phyloP scores from a whole-genome alignment of 2,797 vertebrate species.

The Silurus aristotelis region DNA sequence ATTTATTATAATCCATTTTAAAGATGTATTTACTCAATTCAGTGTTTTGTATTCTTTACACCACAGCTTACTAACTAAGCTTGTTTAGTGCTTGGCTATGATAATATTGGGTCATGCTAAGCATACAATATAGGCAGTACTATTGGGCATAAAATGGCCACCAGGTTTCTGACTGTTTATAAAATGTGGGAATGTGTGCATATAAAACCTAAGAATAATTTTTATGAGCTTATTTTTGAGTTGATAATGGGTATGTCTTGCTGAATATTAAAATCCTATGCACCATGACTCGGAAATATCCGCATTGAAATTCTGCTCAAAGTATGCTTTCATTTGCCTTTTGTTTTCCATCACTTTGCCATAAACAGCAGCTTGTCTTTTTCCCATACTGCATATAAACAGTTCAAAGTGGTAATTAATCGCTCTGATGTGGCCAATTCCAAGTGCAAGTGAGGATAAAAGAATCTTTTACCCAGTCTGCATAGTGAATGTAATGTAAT shows the following conservation, averaged over 20 bases:
- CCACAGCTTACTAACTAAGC: neutral
- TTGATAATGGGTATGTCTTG: constrained; percentile 17
- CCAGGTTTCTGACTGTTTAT: neutral
- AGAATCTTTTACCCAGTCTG: constrained; percentile 31
- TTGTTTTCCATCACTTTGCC: constrained; percentile 50
- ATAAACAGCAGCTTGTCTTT: constrained; percentile 52
- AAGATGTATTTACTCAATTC: neutral
- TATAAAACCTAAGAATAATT: neutral
- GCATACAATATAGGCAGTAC: neutral
- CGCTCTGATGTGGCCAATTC: constrained; percentile 38
- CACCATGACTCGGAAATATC: constrained; percentile 18
- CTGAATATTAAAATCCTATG: constrained; percentile 20
- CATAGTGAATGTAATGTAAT: constrained; percentile 34
- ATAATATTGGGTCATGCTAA: neutral
- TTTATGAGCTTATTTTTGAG: constrained; percentile 10
- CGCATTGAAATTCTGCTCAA: constrained; percentile 42
- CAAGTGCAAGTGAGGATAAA: constrained; percentile 28
- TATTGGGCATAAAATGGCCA: neutral
- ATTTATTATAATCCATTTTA: neutral
- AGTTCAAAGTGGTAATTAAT: constrained; percentile 53
- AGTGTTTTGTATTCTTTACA: neutral
- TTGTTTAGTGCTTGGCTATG: neutral
- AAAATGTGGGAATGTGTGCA: neutral
- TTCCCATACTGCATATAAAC: constrained; percentile 47
- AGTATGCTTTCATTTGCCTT: constrained; percentile 43